A percentile compares a stretch with the other conserved stretches of the same genome.
Evolutionary conservation across 2,113 vertebrate genomes (phyloP).

Genomic region (Hyperoodon ampullatus): DNA sequence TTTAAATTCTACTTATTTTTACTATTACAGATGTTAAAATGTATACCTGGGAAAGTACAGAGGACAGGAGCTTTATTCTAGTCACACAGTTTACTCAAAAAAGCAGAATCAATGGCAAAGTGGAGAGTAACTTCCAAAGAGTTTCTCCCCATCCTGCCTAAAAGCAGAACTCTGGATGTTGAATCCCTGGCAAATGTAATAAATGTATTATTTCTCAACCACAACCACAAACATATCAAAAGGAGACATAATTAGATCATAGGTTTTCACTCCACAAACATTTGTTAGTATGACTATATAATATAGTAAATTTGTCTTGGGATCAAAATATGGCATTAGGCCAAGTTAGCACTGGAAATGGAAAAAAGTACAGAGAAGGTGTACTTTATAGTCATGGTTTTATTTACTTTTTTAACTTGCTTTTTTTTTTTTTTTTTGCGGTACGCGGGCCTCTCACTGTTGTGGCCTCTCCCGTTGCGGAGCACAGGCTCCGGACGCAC

Average conservation of each 20-base stretch:
- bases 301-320: not conserved
- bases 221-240: not conserved
- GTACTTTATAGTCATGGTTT: not conserved
- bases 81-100: not conserved
- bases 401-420: not conserved
- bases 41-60: not conserved
- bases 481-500: too few species aligned
- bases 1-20: conserved; percentile 39
- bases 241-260: not conserved
- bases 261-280: not conserved
- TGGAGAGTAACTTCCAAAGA: not conserved
- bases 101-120: not conserved
- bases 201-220: conserved; percentile 26
- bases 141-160: not conserved
- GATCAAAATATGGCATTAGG: not conserved
- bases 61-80: not conserved
- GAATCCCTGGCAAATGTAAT: not conserved
- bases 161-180: not conserved
- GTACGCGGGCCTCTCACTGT: too few species aligned
- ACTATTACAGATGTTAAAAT: not conserved
- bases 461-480: too few species aligned
- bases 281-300: not conserved
- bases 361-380: not conserved
- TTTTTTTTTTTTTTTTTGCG: too few species aligned
- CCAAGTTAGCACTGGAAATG: not conserved